phyloP scores from a whole-genome alignment of 2,888 invertebrate genomes.

The Acrocyrtus sp. region DNA sequence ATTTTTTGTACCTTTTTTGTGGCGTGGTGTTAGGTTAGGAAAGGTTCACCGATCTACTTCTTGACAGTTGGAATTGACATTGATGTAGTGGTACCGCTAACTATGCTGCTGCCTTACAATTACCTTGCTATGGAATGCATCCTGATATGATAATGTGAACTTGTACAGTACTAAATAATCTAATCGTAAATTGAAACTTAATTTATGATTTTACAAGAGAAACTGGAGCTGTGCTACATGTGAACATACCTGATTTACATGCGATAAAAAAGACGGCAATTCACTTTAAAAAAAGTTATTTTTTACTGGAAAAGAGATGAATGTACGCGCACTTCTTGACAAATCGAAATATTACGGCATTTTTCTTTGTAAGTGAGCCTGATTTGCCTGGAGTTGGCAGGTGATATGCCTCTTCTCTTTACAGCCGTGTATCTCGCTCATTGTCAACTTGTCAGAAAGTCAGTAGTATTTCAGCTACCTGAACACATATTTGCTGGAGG shows the following conservation, averaged over 20 bases:
- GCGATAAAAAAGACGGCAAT: too few relatives aligned
- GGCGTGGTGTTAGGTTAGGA: too few relatives aligned
- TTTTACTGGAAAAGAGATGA: too few relatives aligned
- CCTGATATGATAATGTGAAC: too few relatives aligned
- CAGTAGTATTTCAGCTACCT: conserved; percentile 43
- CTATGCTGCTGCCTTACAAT: conserved; percentile 26
- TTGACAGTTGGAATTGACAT: conserved; percentile 34
- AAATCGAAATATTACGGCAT: conserved; percentile 45
- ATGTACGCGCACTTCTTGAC: too few relatives aligned
- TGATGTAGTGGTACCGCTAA: conserved; percentile 46
- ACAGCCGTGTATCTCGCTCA: conserved; percentile 23
- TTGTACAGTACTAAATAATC: too few relatives aligned
- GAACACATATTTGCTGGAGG: conserved; percentile 42
- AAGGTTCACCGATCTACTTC: conserved; percentile 18
- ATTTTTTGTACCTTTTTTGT: too few relatives aligned
- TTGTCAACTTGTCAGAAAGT: conserved; percentile 47
- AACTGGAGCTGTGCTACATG: too few relatives aligned
- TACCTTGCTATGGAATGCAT: neutral
- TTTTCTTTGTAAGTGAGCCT: conserved; percentile 29
- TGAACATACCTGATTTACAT: too few relatives aligned
- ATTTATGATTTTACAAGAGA: too few relatives aligned
- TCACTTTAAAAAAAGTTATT: too few relatives aligned
- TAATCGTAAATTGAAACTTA: too few relatives aligned
- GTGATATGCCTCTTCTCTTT: conserved; percentile 15
- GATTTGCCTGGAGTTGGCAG: conserved; percentile 28